Conservation (phyloP, 2,797 vertebrate genomes). For the Schizopygopsis malacanthus region DNA sequence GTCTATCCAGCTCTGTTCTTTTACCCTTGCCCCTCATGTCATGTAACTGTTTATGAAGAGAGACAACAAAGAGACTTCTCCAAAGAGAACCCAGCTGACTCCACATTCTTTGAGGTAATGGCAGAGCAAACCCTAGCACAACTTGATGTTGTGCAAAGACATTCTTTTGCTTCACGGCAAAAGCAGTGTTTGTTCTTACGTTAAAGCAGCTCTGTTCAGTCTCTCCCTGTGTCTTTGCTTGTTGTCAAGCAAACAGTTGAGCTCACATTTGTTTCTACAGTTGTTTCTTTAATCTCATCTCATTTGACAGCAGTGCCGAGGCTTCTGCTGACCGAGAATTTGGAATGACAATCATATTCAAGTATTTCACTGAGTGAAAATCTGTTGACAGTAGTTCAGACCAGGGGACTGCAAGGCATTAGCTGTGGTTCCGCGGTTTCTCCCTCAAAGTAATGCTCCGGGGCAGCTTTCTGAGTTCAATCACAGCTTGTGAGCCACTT, state of each 20-base stretch:
- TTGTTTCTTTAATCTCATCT: constrained; percentile 25
- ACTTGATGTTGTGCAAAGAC: constrained; percentile 6
- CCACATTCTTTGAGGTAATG: constrained; percentile 52
- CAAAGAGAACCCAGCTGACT: constrained; percentile 59
- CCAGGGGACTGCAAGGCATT: constrained; percentile 80
- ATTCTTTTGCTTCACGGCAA: background rate
- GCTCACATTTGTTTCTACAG: background rate
- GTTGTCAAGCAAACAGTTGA: background rate
- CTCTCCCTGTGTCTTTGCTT: background rate
- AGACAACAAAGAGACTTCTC: constrained; percentile 50
- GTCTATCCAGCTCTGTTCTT: constrained; percentile 70
- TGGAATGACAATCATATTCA: constrained; percentile 65
- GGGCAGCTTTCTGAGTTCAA: constrained; percentile 76
- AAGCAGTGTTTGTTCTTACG: background rate
- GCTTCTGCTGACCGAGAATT: constrained; percentile 64
- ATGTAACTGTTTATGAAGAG: constrained; percentile 14
- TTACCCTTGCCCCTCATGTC: constrained; percentile 56
- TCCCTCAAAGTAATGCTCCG: constrained; percentile 76
- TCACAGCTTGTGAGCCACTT: constrained; percentile 69
- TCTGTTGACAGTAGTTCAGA: constrained; percentile 76
- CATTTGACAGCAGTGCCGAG: constrained; percentile 55
- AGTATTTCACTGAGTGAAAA: constrained; percentile 75
- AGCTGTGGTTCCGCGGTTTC: constrained; percentile 79
- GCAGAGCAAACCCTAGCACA: constrained; percentile 42
- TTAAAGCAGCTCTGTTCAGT: background rate